Evolutionary conservation across 2,113 vertebrate genomes (phyloP).

Genomic region (Xiphophorus hellerii): DNA sequence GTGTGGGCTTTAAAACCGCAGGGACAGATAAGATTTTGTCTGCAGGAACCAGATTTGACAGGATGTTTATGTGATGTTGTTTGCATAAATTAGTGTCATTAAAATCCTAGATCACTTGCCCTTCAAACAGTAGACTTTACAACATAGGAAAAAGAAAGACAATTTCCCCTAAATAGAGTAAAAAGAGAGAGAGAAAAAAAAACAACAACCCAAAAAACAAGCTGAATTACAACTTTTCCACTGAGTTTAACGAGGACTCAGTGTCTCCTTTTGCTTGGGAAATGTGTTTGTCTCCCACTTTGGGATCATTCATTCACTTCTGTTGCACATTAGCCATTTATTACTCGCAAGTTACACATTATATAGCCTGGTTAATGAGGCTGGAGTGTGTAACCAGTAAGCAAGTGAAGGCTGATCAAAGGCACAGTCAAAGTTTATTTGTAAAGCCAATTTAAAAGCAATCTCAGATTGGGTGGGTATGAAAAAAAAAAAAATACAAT

Average conservation of each 20-base stretch:
- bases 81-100: conserved; percentile 27
- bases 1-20: conserved; percentile 18
- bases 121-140: neutral
- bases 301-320: conserved; percentile 36
- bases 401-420: conserved; percentile 20
- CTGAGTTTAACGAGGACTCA: neutral
- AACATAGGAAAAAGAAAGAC: neutral
- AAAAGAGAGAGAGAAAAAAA: too few species aligned
- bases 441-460: neutral
- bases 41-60: conserved; percentile 62
- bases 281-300: neutral
- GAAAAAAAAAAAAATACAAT: neutral
- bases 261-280: neutral
- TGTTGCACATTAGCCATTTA: conserved; percentile 34
- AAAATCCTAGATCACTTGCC: conserved; percentile 8
- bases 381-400: neutral
- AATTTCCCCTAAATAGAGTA: neutral
- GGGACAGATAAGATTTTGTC: conserved; percentile 70
- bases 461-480: neutral
- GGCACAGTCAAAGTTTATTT: neutral
- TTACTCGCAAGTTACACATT: conserved; percentile 61
- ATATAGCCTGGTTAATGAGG: conserved; percentile 37
- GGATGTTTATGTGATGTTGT: conserved; percentile 60
- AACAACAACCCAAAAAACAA: neutral
- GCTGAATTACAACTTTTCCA: too few species aligned